Evolutionary conservation across 2,113 vertebrate genomes (phyloP).

Genomic region (Pardalotus punctatus): DNA sequence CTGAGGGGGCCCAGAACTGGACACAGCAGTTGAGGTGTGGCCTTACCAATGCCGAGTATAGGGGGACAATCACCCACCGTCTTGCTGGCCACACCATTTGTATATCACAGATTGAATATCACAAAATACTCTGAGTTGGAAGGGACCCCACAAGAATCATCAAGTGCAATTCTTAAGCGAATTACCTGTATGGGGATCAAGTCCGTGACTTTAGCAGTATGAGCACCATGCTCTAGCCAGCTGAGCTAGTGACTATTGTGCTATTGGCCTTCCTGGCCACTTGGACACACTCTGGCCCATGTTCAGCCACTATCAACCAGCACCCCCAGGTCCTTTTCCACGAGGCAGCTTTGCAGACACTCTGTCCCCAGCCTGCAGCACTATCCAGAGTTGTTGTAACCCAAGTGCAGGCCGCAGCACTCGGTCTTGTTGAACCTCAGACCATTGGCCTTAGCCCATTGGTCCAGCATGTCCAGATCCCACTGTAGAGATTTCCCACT

Average conservation of each 20-base stretch:
- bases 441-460: not conserved
- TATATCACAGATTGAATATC: not conserved
- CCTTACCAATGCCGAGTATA: accelerated
- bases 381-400: not conserved
- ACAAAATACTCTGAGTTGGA: not conserved
- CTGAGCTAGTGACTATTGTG: not conserved
- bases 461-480: not conserved
- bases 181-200: not conserved
- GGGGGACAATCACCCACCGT: not conserved
- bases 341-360: not conserved
- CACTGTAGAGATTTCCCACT: not conserved
- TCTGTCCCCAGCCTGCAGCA: not conserved
- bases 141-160: not conserved
- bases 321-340: not conserved
- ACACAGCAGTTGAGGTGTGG: not conserved
- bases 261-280: not conserved
- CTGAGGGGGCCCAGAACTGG: not conserved
- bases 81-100: not conserved
- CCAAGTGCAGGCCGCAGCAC: not conserved
- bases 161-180: not conserved
- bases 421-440: not conserved
- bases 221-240: not conserved
- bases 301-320: not conserved
- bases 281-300: not conserved
- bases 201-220: not conserved